Base-by-base conservation (phyloP, 35 echinoderm and acorn worm species). In the Apostichopus californicus region DNA sequence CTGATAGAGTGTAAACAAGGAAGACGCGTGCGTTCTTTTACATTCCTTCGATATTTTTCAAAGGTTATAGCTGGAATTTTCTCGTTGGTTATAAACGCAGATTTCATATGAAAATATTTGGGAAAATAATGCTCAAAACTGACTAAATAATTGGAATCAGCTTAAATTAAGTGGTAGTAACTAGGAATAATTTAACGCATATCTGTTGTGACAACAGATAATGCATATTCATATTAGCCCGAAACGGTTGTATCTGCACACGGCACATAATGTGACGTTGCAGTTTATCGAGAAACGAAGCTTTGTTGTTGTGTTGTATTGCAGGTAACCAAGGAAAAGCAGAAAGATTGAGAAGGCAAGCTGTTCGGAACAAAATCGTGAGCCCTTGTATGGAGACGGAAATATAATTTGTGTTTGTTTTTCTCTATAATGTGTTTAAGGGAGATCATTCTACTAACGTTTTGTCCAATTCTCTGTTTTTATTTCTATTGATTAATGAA, bases 141-240 rank as follows among this genome's bases (percentile, higher is more conserved):
- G 78, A 54, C 12, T 54, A 15, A 52, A 58, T 18, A 21, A 7
- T 4, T 4, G 56, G 15, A 75, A 75, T 18, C 14, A 73, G 21
- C 71, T 13, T 20, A 75, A 13, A 20, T n/a, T 75, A 5, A 18
- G 71, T 61, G n/a, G n/a, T 20, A 75, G 21, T 75, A 75, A 75
- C 3, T 75, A 75, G 11, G 14, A 20, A 4, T 22, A 18, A 18
- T 75, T 61, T 9, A n/a, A 6, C 54, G 10, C 9, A 8, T 59
- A 8, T 58, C 24, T 58, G 81, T 85, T 85, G 23, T 85, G 11
- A 59, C 46, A 83, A 83, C 80, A 54, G 18, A 55, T 46, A 56
- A 18, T 85, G 55, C 81, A 57, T 85, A 85, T 85, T 85, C 81
- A 85, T 85, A 10, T 83, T 9, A 24, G 9, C n/a, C 15, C 55